phyloP scores from a whole-genome alignment of 2,797 vertebrate genomes.

The Delichon dasypus region DNA sequence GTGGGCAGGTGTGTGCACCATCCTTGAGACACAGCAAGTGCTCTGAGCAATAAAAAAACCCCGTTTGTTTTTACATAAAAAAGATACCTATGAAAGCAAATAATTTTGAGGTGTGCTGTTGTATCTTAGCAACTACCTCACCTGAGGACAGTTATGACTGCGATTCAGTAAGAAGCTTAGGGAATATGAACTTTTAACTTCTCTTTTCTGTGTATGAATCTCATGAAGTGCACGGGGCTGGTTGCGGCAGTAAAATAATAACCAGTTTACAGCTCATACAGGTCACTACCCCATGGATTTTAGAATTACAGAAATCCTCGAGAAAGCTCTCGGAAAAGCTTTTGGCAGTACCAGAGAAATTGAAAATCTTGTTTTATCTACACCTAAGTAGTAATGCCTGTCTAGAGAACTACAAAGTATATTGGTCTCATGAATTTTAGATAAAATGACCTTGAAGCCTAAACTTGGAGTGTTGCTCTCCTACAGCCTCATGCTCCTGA shows the following conservation, averaged over 20 bases:
- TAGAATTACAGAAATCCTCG: not conserved
- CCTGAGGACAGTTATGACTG: not conserved
- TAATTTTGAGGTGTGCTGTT: not conserved
- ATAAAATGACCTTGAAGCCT: slow-evolving; percentile 11
- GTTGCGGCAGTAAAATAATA: not conserved
- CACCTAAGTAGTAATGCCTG: not conserved
- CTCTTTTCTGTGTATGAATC: not conserved
- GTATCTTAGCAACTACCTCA: not conserved
- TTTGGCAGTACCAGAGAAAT: not conserved
- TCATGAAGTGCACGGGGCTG: accelerated
- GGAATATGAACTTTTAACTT: not conserved
- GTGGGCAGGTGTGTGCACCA: not conserved
- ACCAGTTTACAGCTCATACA: not conserved
- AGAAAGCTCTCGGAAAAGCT: not conserved
- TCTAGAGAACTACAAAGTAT: not conserved
- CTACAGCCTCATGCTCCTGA: not conserved
- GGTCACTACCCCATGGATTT: not conserved
- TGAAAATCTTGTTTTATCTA: not conserved
- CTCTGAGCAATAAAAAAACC: not conserved
- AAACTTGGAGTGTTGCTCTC: not conserved
- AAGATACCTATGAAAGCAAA: not conserved
- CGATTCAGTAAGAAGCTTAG: not conserved
- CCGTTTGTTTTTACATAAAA: not conserved
- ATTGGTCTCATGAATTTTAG: slow-evolving; percentile 42
- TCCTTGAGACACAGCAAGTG: not conserved